Base-by-base conservation (phyloP, 2,113 vertebrate species). In the Vanacampus margaritifer region DNA sequence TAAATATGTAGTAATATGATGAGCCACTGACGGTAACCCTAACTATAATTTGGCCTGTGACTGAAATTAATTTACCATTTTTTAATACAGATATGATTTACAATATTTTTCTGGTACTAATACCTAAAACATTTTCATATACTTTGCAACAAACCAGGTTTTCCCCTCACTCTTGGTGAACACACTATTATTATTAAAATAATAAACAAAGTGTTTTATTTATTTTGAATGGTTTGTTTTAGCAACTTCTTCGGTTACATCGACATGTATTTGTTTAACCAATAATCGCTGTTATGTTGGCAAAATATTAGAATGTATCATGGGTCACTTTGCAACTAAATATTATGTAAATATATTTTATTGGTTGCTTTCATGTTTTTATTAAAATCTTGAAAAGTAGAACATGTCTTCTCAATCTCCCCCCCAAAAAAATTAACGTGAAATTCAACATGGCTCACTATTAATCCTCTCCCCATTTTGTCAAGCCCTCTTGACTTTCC, bases 281-380 rank as follows among this genome's bases (percentile, higher is more conserved):
- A 35, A 58, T 35, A 4, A 24, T 58, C 13, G 13, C 54, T 54
- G 21, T 21, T n/a, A 23, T 23, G 16, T 51, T 51, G 21, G 23
- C 12, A 56, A 56, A 56, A 28, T 11, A 54, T 13, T 26, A 56
- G 5, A 57, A 57, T 57, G 6, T 2, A 17, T 57, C 54, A 28
- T 32, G 54, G 26, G 51, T 53, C 51, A 53, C 11, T 16, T 17
- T 24, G 23, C 11, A 24, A 17, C 17, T 57, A 79, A 76, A 84
- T 80, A 79, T 74, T 13, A 37, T 75, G 60, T 62, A 59, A 53
- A 73, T 21, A 14, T 50, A 8, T 78, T 76, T 63, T 79, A 79
- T 83, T 76, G 0, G n/a, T 12, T 24, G 5, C 51, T 23, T 54
- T 24, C 1, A 26, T 32, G 4, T 26, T 54, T 28, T 23, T 3